Base-by-base conservation (phyloP, 1,140 invertebrate genomes). In the Hypsibius dujardini region DNA sequence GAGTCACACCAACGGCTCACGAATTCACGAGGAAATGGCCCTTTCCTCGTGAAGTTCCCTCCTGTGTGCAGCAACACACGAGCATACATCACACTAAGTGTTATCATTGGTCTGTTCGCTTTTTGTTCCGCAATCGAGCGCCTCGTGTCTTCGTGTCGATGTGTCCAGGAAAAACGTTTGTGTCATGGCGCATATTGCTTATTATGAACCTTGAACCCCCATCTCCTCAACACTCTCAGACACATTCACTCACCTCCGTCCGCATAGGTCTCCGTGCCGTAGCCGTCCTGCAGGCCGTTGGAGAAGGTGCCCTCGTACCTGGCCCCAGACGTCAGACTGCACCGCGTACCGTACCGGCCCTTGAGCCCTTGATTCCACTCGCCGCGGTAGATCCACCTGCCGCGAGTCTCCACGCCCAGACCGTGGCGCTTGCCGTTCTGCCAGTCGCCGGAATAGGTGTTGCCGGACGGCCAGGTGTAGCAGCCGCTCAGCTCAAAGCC, bases 291-390 rank as follows among this genome's bases (percentile, higher is more conserved):
- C 59, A 98, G 85, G 70, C 95, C 95, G 76, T 90, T 93, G 70
- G 94, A 92, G 96, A 96, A 99, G 62, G 95, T 98, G 75, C 96
- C 96, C 81, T 98, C 93, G 82, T 99, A 99, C 79, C 94, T 93
- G 75, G 95, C 95, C 59, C 88, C 90, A 72, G 93, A 95, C 59
- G 91, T 89, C 14, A 67, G 62, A 42, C 62, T 67, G 40, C 12
- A 12, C 72, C 95, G 84, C 2, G 97, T 90, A 3, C 96, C 96
- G 82, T 99, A 99, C 59, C 95, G 87, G 47, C 95, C 96, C 80
- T 98, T 98, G 82, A 92, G 95, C n/a, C 95, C 96, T 78, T 96
- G 92, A n/a, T 94, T 96, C 95, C 95, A 99, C 82, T 99, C 95
- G 59, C 96, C 96, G 47, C 92, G 85, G 81, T 99, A 99, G 70